Percentiles rank a stretch among this genome's conserved stretches.
phyloP scores from a whole-genome alignment of 2,113 vertebrate species.

The Zosterops pallidus region DNA sequence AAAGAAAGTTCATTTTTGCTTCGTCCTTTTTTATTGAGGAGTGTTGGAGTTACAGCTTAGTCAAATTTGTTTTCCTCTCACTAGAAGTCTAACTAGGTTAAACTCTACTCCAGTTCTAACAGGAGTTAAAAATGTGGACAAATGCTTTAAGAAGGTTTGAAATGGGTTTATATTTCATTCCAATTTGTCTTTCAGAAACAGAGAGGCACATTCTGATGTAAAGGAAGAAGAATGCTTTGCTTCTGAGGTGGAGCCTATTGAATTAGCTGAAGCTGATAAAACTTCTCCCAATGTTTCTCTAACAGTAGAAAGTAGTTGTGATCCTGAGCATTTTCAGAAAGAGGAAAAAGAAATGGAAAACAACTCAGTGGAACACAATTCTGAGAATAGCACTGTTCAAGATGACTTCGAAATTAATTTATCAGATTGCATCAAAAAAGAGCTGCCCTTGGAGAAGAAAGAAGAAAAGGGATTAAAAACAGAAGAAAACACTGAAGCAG shows the following conservation, averaged over 20 bases:
- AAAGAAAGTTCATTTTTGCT: background rate
- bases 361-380: background rate
- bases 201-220: conserved; percentile 19
- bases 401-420: background rate
- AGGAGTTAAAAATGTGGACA: background rate
- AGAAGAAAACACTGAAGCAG: background rate
- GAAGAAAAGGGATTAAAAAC: conserved; percentile 16
- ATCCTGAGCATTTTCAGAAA: conserved; percentile 27
- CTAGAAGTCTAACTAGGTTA: background rate
- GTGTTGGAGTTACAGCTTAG: background rate
- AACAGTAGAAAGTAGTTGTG: background rate
- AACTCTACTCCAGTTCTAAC: background rate
- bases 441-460: background rate
- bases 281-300: background rate
- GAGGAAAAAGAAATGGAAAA: conserved; percentile 28
- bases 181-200: conserved; percentile 64
- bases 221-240: conserved; percentile 39
- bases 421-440: conserved; percentile 29
- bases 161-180: background rate
- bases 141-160: background rate
- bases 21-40: background rate
- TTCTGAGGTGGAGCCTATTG: conserved; percentile 7
- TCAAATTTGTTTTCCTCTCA: background rate
- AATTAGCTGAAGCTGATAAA: conserved; percentile 51
- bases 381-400: background rate